Conservation (phyloP, 1,140 invertebrate species). For the Acyrthosiphon pisum region DNA sequence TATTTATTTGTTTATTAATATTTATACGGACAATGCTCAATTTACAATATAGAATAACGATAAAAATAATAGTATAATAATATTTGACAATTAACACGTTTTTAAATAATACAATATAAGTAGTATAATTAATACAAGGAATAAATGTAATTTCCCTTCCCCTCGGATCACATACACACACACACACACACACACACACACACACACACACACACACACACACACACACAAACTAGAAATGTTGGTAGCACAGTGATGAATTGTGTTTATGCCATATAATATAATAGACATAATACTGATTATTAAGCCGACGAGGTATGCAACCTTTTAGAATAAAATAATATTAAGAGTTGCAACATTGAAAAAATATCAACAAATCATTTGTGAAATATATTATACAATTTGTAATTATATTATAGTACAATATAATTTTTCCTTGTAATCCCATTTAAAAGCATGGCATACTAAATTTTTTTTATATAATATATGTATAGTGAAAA, state of each 20-base stretch:
- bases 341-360: not conserved
- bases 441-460: not conserved
- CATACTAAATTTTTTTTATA: not conserved
- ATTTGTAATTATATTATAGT: not conserved
- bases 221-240: not conserved
- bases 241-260: not conserved
- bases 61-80: no score
- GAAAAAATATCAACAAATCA: not conserved
- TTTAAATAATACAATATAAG: no score
- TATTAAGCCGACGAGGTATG: not conserved
- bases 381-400: not conserved
- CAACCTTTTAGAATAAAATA: not conserved
- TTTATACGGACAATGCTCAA: no score
- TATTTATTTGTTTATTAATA: no score
- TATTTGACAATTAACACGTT: no score
- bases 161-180: no score
- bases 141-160: no score
- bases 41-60: no score
- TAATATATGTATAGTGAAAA: not conserved
- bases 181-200: no score
- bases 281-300: not conserved
- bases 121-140: no score
- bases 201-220: no score
- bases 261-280: not conserved
- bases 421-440: not conserved